A percentile compares a stretch with the other conserved stretches of the same genome.
Evolutionary conservation across 1,140 invertebrate genomes (phyloP).

Genomic region (Danaus melanippus): DNA sequence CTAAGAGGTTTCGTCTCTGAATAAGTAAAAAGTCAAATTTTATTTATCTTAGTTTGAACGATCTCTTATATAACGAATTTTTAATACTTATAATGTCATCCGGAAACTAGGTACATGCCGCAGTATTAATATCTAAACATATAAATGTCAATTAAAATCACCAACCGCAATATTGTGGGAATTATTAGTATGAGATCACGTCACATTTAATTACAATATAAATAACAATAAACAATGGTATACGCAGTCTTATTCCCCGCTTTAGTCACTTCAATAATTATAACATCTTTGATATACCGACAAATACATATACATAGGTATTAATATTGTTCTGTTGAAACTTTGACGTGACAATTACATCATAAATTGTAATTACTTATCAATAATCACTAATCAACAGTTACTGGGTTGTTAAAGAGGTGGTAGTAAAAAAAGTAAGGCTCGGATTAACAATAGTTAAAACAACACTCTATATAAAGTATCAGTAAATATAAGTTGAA

Average conservation of each 20-base stretch:
- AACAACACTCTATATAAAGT: no score
- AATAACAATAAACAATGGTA: slow-evolving; percentile 28
- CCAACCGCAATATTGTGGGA: slow-evolving; percentile 18
- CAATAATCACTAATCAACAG: no score
- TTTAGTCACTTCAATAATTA: slow-evolving; percentile 29
- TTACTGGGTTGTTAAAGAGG: no score
- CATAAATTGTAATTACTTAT: no score
- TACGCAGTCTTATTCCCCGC: slow-evolving; percentile 17
- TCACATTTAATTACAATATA: slow-evolving; percentile 28
- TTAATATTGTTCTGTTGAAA: no score
- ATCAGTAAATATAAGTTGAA: no score
- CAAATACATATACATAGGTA: no score
- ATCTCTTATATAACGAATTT: slow-evolving; percentile 13
- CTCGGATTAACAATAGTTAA: no score
- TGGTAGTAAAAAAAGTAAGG: no score
- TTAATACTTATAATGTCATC: slow-evolving; percentile 16
- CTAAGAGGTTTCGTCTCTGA: no score
- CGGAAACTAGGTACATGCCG: background rate
- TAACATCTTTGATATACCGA: slow-evolving; percentile 17
- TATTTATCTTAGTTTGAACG: slow-evolving; percentile 1
- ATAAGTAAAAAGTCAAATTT: background rate
- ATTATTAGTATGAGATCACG: slow-evolving; percentile 23
- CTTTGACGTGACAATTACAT: no score
- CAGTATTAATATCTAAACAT: slow-evolving; percentile 4
- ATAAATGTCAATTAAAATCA: slow-evolving; percentile 25